Conservation (phyloP, 2,888 invertebrate genomes). For the Clepsis dumicolana region DNA sequence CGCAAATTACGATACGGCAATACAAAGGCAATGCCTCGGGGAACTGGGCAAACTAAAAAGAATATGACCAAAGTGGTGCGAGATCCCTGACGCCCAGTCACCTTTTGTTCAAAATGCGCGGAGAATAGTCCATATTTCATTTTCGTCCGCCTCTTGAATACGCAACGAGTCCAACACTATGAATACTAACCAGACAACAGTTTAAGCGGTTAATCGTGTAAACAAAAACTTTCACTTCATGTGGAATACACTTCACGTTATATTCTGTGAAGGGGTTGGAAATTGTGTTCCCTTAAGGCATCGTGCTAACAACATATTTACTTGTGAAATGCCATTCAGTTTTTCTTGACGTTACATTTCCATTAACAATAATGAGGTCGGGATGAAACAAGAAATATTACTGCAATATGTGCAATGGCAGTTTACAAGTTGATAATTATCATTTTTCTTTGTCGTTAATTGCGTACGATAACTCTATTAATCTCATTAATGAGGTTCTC, state of each 20-base stretch:
- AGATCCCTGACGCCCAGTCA: constrained; percentile 68
- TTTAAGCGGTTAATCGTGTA: constrained; percentile 84
- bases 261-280: constrained; percentile 29
- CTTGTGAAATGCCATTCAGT: background rate
- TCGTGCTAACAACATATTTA: constrained; percentile 3
- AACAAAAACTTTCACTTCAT: constrained; percentile 80
- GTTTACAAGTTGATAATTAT: too few species aligned
- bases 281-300: constrained; percentile 19
- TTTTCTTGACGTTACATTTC: background rate
- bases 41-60: constrained; percentile 41
- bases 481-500: too few species aligned
- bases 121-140: constrained; percentile 84
- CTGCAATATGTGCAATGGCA: too few species aligned
- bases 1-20: constrained; percentile 29
- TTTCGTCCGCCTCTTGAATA: constrained; percentile 77
- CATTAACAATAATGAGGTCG: background rate
- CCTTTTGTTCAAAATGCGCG: constrained; percentile 78
- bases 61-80: constrained; percentile 46
- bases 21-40: constrained; percentile 36
- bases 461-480: too few species aligned
- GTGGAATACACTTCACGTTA: constrained; percentile 46
- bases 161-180: constrained; percentile 77
- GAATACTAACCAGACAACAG: constrained; percentile 83
- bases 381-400: too few species aligned
- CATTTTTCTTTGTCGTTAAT: too few species aligned